These are phyloP conservation scores for Natrix natrix DNA, from an alignment of 2,797 vertebrate genomes.

Conservation along the genomic window DNA sequence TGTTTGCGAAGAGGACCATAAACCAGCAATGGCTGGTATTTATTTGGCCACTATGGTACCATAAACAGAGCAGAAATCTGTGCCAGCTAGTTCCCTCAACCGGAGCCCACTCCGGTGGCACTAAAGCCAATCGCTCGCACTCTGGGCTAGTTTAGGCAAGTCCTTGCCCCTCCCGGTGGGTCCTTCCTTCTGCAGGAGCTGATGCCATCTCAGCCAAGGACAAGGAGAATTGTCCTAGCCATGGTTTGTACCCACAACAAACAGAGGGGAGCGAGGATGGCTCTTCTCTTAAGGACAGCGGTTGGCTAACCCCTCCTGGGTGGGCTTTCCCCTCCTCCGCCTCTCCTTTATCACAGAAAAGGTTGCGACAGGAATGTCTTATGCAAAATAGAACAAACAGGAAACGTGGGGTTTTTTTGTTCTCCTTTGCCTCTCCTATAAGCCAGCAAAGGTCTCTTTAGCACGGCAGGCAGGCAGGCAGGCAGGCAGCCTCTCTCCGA, in stretches of 20 bases:
- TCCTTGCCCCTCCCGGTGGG: background rate
- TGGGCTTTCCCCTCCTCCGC: background rate
- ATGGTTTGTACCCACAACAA: constrained; percentile 6
- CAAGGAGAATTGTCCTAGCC: background rate
- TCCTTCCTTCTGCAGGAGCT: background rate
- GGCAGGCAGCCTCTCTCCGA: too few species aligned
- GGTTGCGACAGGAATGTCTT: background rate
- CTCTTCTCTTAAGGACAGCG: background rate
- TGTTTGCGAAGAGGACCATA: background rate
- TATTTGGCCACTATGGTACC: background rate
- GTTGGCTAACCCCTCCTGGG: background rate
- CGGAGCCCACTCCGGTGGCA: too few species aligned
- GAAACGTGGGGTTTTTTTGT: background rate
- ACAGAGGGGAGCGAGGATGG: background rate
- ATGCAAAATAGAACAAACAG: background rate
- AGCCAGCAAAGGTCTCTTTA: background rate
- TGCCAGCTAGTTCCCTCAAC: background rate
- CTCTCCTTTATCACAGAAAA: background rate
- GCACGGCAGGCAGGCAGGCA: background rate
- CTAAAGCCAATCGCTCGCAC: background rate
- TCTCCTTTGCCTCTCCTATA: background rate
- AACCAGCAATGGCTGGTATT: background rate
- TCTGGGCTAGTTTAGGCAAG: background rate
- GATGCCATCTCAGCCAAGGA: background rate
- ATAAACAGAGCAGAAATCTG: background rate